Evolutionary conservation across 2,888 invertebrate species (phyloP), one percentile per base, ranked within the genome.

Genomic region (Parnassius glacialis): DNA sequence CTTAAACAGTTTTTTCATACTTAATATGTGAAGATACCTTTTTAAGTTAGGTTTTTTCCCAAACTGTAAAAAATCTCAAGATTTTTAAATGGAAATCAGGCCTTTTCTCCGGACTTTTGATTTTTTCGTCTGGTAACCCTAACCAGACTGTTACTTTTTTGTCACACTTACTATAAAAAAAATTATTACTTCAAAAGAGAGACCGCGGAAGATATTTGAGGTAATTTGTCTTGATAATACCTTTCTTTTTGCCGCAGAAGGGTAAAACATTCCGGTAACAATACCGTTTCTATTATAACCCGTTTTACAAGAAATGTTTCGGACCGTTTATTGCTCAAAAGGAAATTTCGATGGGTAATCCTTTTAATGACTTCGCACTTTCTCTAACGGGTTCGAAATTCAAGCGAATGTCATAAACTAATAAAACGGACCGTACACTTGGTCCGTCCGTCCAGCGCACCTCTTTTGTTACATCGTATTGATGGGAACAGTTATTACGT

Each of bases 381-480:
- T 62, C 62, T 59, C 62, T 62, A 62, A 62, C 62, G 62, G 62
- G 54, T 59, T 59, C 45, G 25, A 59, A 62, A 62, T 59, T 41
- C 55, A 48, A 58, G 48, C 44, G 51, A 55, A 59, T 44, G 59
- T 44, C 55, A 55, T 62, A 62, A 62, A 62, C 55, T 59, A 58
- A 62, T 62, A 62, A 62, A 62, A 62, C 43, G 34, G 12, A 43
- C 55, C 52, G 52, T 60, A 52, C 48, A 13, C 13, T 45, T 20
- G 45, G 59, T 59, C 59, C 54, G 60, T 56, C 20, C 44, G 56
- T 51, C 51, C 47, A 42, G 10, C 16, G 34, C 11, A n/a, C 12
- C 42, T 25, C 55, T 48, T 50, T 58, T 54, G 47, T 61, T 50
- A 51, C 55, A 42, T 44, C 25, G 44, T 43, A 60, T 55, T 55